Evolutionary conservation across 2,797 vertebrate genomes (phyloP), one percentile per base, ranked within the genome.

Genomic region (Caiman crocodilus): DNA sequence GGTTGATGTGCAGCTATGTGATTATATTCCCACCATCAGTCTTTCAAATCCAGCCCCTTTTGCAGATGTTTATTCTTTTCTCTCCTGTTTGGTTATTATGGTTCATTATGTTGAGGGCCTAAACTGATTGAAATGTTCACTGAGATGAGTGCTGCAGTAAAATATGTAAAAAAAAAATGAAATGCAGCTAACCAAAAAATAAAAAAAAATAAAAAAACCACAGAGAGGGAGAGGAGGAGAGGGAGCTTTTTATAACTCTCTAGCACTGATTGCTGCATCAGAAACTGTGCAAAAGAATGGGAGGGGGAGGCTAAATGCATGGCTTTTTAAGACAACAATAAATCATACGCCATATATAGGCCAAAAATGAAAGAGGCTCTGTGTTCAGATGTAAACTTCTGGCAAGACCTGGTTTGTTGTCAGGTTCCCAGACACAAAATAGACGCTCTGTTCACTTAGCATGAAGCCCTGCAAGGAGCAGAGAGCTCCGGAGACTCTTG

Each of bases 341-440:
- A 98, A 98, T 98, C 97, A 98, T 98, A 98, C 92, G 90, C 96
- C 96, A 97, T 94, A 97, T 98, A 97, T 97, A 97, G 96, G 97
- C 65, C 96, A 95, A 98, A 97, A 97, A 98, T 97, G 97, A 98
- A 98, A 97, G 97, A 96, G 95, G 93, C 97, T 97, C 97, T 98
- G 97, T 98, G 95, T 95, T 97, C 95, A 85, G 93, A 98, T 97
- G 97, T 98, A 98, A 98, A 98, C 98, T 98, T 98, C 97, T 98
- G 98, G 98, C 98, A 98, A 97, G 97, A 96, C 91, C 97, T 97
- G 96, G 96, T 97, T 96, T 98, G 98, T 98, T 98, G 97, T 98
- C 97, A 97, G 97, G 96, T 98, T 98, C 98, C 97, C 98, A 98
- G 98, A 98, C 98, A 98, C 96, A 98, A 98, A 98, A 98, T 98